Evolutionary conservation across 1,140 invertebrate genomes (phyloP).

Genomic region (Tetragnatha versicolor): DNA sequence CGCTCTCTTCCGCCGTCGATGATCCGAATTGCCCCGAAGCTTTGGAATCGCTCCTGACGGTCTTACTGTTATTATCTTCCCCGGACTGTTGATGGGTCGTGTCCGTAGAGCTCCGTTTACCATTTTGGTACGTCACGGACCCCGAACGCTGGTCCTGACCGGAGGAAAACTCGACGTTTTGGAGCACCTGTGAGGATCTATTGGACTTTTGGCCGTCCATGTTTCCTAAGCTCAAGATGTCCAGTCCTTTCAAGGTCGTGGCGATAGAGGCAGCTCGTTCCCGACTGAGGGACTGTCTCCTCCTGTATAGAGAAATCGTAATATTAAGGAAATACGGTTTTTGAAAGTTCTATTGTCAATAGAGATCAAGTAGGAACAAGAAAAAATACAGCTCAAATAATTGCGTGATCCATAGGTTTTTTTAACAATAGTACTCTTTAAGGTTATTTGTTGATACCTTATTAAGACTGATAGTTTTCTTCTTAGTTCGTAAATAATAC

Average conservation of each 20-base stretch:
- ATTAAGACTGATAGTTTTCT: neutral
- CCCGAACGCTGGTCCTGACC: neutral
- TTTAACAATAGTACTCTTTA: neutral
- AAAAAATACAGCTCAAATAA: neutral
- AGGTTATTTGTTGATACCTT: neutral
- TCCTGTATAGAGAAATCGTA: neutral
- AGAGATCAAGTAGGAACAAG: neutral
- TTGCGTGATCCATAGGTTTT: neutral
- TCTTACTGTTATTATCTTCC: neutral
- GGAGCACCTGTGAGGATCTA: neutral
- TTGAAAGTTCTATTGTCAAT: neutral
- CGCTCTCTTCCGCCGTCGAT: no score
- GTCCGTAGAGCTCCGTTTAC: neutral
- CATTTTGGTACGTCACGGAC: neutral
- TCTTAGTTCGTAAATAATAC: no score
- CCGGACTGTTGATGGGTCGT: neutral
- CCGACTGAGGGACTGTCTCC: slow-evolving; percentile 1
- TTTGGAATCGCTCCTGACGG: neutral
- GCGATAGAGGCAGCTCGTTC: slow-evolving; percentile 17
- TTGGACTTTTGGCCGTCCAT: neutral
- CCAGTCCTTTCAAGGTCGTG: neutral
- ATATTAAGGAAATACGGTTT: neutral
- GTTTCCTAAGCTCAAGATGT: neutral
- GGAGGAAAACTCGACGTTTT: slow-evolving; percentile 1
- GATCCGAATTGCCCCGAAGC: neutral